Conservation (phyloP, 2,888 invertebrate genomes). For the Sympetrum striolatum region DNA sequence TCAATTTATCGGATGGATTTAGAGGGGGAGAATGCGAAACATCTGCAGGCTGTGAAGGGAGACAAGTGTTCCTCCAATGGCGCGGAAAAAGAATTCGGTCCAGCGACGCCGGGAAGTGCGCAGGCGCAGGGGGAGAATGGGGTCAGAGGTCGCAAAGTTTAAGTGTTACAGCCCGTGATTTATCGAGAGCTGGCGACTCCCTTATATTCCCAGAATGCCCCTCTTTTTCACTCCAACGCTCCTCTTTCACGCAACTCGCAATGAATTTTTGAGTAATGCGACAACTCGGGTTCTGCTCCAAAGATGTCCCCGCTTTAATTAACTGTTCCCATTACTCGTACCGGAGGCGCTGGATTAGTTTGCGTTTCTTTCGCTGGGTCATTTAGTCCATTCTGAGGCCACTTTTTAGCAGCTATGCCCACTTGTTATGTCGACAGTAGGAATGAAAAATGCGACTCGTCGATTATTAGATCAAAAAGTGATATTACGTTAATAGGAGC, state of each 20-base stretch:
- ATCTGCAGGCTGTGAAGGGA: neutral
- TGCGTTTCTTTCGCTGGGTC: too few species aligned
- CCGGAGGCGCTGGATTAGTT: too few species aligned
- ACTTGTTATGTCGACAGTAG: too few species aligned
- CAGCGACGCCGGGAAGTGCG: slow-evolving; percentile 31
- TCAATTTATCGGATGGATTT: neutral
- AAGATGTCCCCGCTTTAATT: neutral
- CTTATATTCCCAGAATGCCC: slow-evolving; percentile 34
- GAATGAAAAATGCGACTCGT: too few species aligned
- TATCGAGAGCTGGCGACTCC: slow-evolving; percentile 11
- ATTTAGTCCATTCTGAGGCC: too few species aligned
- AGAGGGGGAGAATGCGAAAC: neutral
- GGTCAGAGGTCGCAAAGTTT: slow-evolving; percentile 39
- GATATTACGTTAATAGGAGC: too few species aligned
- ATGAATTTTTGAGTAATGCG: neutral
- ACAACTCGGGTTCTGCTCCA: neutral
- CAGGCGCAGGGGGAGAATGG: slow-evolving; percentile 32
- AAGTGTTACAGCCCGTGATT: slow-evolving; percentile 26
- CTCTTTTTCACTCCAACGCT: slow-evolving; percentile 17
- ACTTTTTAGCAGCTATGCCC: too few species aligned
- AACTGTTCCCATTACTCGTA: neutral
- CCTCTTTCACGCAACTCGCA: neutral
- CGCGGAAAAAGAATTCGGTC: slow-evolving; percentile 8
- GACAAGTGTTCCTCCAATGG: slow-evolving; percentile 4
- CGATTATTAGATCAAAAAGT: too few species aligned